Percentiles rank a stretch among this genome's conserved stretches.
phyloP scores from a whole-genome alignment of 23 tunicate species.

The Clavelina lepadiformis region DNA sequence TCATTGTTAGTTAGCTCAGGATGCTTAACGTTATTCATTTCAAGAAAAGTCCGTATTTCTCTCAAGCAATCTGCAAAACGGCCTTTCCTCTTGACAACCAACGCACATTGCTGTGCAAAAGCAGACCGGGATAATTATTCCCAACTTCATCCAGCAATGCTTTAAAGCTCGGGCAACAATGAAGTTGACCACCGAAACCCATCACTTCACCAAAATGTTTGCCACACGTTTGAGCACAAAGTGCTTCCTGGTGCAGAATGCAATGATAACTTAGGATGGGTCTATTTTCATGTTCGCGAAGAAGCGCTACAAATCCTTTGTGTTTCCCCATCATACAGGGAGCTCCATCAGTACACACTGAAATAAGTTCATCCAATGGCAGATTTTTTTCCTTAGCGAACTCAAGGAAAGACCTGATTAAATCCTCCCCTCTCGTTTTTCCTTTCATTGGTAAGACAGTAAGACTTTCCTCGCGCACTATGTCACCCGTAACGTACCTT shows the following conservation, averaged over 20 bases:
- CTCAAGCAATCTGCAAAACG: slow-evolving; percentile 29
- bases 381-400: slow-evolving; percentile 33
- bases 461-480: slow-evolving; percentile 40
- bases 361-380: slow-evolving; percentile 36
- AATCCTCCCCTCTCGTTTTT: slow-evolving; percentile 41
- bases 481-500: slow-evolving; percentile 34
- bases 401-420: slow-evolving; percentile 22
- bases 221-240: slow-evolving; percentile 26
- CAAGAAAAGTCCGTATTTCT: slow-evolving; percentile 36
- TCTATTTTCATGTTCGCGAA: slow-evolving; percentile 31
- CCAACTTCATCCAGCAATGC: slow-evolving; percentile 39
- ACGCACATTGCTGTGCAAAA: slow-evolving; percentile 39
- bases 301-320: slow-evolving; percentile 25
- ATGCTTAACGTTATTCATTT: slow-evolving; percentile 32
- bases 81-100: slow-evolving; percentile 40
- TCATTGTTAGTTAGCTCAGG: slow-evolving; percentile 35
- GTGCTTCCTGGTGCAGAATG: slow-evolving; percentile 28
- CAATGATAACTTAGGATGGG: slow-evolving; percentile 35
- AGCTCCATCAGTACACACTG: slow-evolving; percentile 39
- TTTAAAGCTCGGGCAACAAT: too few relatives aligned
- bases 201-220: slow-evolving; percentile 36
- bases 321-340: slow-evolving; percentile 32
- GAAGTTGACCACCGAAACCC: slow-evolving; percentile 26
- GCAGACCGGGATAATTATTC: slow-evolving; percentile 35
- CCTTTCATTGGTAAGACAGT: slow-evolving; percentile 41